These are phyloP conservation scores for Euplexia lucipara DNA, from an alignment of 2,888 invertebrate genomes.

Conservation along the genomic window DNA sequence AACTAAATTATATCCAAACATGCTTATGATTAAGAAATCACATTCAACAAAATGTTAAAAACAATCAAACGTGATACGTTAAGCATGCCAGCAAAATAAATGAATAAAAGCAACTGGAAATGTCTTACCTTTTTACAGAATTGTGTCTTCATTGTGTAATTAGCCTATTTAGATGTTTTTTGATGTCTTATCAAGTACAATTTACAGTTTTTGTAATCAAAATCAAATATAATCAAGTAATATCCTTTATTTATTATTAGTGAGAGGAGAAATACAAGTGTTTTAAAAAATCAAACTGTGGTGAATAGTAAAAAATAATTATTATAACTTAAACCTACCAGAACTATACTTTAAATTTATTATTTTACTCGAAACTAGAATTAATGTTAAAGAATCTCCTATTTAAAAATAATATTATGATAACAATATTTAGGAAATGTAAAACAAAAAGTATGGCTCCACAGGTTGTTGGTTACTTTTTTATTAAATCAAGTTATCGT, in stretches of 20 bases:
- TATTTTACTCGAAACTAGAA: constrained; percentile 57
- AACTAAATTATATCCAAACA: constrained; percentile 33
- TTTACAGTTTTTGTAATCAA: constrained; percentile 42
- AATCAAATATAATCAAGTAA: constrained; percentile 71
- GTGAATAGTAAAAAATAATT: constrained; percentile 65
- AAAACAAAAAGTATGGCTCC: constrained; percentile 64
- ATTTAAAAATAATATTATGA: constrained; percentile 70
- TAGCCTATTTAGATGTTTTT: constrained; percentile 21
- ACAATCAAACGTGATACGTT: constrained; percentile 44
- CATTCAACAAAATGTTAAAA: constrained; percentile 48
- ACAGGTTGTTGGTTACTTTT: constrained; percentile 66
- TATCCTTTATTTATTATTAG: constrained; percentile 81
- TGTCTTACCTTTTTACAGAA: constrained; percentile 77
- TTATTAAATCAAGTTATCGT: constrained; percentile 45
- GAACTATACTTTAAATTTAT: constrained; percentile 55
- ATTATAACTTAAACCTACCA: constrained; percentile 72
- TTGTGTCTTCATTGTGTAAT: constrained; percentile 26
- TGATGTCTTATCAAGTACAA: constrained; percentile 4
- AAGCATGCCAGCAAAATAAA: constrained; percentile 80
- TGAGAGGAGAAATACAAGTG: constrained; percentile 82
- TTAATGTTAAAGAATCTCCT: constrained; percentile 57
- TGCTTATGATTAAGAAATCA: constrained; percentile 44
- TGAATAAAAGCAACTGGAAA: constrained; percentile 70
- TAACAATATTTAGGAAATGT: constrained; percentile 66
- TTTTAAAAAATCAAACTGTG: constrained; percentile 63